Evolutionary conservation across 2,888 invertebrate genomes (phyloP).

Genomic region (Orchestes rusci): DNA sequence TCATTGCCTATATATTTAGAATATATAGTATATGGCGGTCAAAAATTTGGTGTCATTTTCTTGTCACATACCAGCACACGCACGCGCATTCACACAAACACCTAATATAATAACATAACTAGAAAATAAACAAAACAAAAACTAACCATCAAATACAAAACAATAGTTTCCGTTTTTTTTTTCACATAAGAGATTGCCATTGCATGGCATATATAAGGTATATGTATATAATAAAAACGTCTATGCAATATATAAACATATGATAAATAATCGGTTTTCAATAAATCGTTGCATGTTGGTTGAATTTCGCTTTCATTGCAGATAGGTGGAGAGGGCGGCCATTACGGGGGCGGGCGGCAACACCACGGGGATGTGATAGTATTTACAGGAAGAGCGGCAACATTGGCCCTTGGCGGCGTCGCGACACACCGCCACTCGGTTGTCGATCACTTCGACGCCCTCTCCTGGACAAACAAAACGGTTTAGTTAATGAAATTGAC

Average conservation of each 20-base stretch:
- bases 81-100: too few species aligned
- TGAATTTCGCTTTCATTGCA: too few species aligned
- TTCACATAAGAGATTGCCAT: too few species aligned
- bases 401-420: slow-evolving; percentile 93
- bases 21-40: too few species aligned
- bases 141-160: too few species aligned
- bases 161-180: slow-evolving; percentile 28
- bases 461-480: slow-evolving; percentile 60
- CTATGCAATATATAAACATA: slow-evolving; percentile 40
- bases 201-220: slow-evolving; percentile 42
- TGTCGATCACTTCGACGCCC: slow-evolving; percentile 90
- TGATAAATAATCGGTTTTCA: slow-evolving; percentile 5
- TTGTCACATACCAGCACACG: too few species aligned
- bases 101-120: too few species aligned
- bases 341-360: slow-evolving; percentile 76
- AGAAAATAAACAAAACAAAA: too few species aligned
- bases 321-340: slow-evolving; percentile 52
- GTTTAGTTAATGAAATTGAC: background rate
- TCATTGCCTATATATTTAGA: too few species aligned
- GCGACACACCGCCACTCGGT: slow-evolving; percentile 92
- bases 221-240: slow-evolving; percentile 42
- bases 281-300: too few species aligned
- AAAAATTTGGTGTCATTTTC: too few species aligned
- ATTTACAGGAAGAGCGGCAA: slow-evolving; percentile 90
- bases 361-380: slow-evolving; percentile 92